These are phyloP conservation scores for Sylvia atricapilla DNA, from an alignment of 2,113 vertebrate genomes.

Conservation along the genomic window DNA sequence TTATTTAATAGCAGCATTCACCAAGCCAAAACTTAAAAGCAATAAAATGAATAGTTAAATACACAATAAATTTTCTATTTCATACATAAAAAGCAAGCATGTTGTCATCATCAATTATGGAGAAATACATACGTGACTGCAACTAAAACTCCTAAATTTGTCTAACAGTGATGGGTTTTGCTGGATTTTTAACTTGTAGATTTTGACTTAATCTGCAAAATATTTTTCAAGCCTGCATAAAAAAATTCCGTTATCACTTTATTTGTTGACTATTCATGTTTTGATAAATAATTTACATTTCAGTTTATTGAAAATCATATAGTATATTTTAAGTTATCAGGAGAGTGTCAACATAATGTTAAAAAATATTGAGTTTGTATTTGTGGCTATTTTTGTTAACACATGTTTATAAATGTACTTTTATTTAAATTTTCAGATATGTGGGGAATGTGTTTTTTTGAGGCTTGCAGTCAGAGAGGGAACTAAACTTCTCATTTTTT, in stretches of 20 bases:
- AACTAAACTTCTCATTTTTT: not conserved
- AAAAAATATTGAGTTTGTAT: not conserved
- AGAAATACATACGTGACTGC: not conserved
- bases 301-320: not conserved
- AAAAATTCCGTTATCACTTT: not conserved
- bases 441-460: not conserved
- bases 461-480: not conserved
- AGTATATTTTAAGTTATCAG: not conserved
- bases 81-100: not conserved
- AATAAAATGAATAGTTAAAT: not conserved
- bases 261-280: not conserved
- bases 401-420: not conserved
- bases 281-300: not conserved
- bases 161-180: not conserved
- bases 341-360: not conserved
- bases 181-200: not conserved
- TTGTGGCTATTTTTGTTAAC: not conserved
- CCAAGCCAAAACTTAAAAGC: not conserved
- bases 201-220: not conserved
- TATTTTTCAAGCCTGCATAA: not conserved
- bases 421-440: not conserved
- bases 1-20: not conserved
- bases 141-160: not conserved
- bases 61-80: not conserved
- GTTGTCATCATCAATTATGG: not conserved